Conservation (phyloP, 2,797 vertebrate genomes). For the Sphaeramia orbicularis region DNA sequence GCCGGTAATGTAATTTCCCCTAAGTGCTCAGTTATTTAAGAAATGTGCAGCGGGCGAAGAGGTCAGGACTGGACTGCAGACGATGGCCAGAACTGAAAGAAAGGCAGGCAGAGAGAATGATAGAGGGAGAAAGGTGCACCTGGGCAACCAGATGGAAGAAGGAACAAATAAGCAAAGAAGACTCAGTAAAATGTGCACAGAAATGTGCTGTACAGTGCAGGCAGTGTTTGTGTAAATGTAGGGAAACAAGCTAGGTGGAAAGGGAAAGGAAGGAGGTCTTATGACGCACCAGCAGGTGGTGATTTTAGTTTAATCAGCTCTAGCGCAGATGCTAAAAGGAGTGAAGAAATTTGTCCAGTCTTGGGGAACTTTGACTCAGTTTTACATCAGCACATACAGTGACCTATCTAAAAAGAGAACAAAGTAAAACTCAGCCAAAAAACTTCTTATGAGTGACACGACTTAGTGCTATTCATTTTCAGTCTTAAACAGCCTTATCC, state of each 20-base stretch:
- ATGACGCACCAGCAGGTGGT: slow-evolving; percentile 63
- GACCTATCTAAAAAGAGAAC: slow-evolving; percentile 24
- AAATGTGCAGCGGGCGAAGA: slow-evolving; percentile 81
- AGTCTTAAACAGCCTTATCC: slow-evolving; percentile 37
- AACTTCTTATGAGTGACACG: slow-evolving; percentile 39
- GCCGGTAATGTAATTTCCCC: slow-evolving; percentile 85
- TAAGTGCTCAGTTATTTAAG: slow-evolving; percentile 89
- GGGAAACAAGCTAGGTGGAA: slow-evolving; percentile 13
- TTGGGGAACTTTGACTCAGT: not conserved
- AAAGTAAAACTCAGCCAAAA: slow-evolving; percentile 24
- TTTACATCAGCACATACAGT: slow-evolving; percentile 15
- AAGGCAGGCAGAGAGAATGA: slow-evolving; percentile 38
- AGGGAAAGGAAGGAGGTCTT: slow-evolving; percentile 18
- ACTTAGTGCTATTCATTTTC: slow-evolving; percentile 52
- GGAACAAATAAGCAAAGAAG: slow-evolving; percentile 26
- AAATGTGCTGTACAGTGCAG: slow-evolving; percentile 12
- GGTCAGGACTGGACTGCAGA: slow-evolving; percentile 80
- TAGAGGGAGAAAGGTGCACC: slow-evolving; percentile 50
- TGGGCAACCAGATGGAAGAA: slow-evolving; percentile 54
- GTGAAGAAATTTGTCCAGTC: slow-evolving; percentile 41
- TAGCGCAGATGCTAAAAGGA: slow-evolving; percentile 49
- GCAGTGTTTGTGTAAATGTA: not conserved
- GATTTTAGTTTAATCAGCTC: slow-evolving; percentile 72
- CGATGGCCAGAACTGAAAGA: slow-evolving; percentile 59
- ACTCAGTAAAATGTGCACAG: slow-evolving; percentile 40